Base-by-base conservation (phyloP, 2,888 invertebrate genomes). In the Linyphia triangularis region DNA sequence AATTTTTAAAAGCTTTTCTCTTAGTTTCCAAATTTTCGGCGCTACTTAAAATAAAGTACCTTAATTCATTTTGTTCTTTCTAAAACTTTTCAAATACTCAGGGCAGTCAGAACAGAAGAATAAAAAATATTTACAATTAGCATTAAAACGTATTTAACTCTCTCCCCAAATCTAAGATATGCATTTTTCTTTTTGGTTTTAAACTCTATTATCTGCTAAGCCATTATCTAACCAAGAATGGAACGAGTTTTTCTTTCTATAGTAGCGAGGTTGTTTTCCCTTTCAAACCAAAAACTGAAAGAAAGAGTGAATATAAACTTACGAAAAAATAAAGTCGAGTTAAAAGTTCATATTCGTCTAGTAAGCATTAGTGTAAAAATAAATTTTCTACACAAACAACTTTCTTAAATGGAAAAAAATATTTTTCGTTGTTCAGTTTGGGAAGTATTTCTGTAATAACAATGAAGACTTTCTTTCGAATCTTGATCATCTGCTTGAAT, bases 161-260 rank as follows among this genome's bases (percentile, higher is more conserved):
- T 16, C 70, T 72, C 22, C 24, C n/a, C n/a, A n/a, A n/a, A n/a
- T 72, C 70, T 43, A 24, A 40, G 43, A 72, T 43, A 43, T 72
- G 10, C n/a, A n/a, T n/a, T n/a, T n/a, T n/a, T n/a, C 43, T 40
- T 33, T 22, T 6, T 16, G n/a, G 26, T 24, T 33, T 30, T 33
- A 28, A 63, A 77, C 40, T 43, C 77, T 63, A 77, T 65, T 77
- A 63, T 77, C 77, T 63, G 37, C 28, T 65, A 63, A 26, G 63
- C 63, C 30, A 77, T 77, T 77, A 65, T 77, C 63, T 77, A 3
- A 37, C 63, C 24, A 16, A 30, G 13, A 63, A 22, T 10, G 22
- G 19, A 10, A 59, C 13, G 70, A 43, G 13, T n/a, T n/a, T n/a
- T n/a, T n/a, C n/a, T n/a, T 37, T 26, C 13, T 33, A 22, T 33